Evolutionary conservation across 2,888 invertebrate species (phyloP).

Genomic region (Trichopoda pennipes): DNA sequence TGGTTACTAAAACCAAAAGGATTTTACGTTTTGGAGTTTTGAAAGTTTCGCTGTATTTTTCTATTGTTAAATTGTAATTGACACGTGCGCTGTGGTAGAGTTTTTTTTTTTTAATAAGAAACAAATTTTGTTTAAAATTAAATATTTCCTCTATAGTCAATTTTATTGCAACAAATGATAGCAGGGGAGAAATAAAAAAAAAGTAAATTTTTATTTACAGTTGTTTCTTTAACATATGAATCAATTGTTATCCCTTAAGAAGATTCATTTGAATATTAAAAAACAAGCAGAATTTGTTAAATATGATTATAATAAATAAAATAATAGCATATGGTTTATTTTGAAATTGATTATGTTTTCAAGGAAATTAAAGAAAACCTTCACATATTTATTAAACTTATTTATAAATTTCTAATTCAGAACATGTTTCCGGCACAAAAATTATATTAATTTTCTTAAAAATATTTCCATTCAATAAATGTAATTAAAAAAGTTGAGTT

Average conservation of each 20-base stretch:
- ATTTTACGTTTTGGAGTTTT: conserved; percentile 41
- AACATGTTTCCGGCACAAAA: conserved; percentile 22
- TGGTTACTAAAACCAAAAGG: conserved; percentile 60
- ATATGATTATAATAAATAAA: no score
- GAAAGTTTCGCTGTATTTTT: conserved; percentile 30
- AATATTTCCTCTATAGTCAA: conserved; percentile 30
- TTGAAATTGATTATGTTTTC: not conserved
- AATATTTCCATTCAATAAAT: conserved; percentile 30
- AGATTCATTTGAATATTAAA: conserved; percentile 39
- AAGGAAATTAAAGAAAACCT: not conserved
- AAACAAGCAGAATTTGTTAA: not conserved
- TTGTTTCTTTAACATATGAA: conserved; percentile 62
- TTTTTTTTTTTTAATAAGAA: conserved; percentile 77
- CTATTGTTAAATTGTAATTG: conserved; percentile 71
- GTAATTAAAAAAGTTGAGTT: conserved; percentile 58
- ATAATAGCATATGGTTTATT: conserved; percentile 31
- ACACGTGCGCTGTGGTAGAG: conserved; percentile 76
- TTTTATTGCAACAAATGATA: conserved; percentile 36
- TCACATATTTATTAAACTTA: not conserved
- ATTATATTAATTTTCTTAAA: not conserved
- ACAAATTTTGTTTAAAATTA: conserved; percentile 69
- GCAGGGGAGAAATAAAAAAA: not conserved
- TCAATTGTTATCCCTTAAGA: conserved; percentile 68
- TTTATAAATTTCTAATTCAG: conserved; percentile 22
- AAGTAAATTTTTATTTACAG: not conserved